A percentile compares a stretch with the other conserved stretches of the same genome.
Conservation (phyloP, 2,888 invertebrate species). For the Chymomyza fuscimana region DNA sequence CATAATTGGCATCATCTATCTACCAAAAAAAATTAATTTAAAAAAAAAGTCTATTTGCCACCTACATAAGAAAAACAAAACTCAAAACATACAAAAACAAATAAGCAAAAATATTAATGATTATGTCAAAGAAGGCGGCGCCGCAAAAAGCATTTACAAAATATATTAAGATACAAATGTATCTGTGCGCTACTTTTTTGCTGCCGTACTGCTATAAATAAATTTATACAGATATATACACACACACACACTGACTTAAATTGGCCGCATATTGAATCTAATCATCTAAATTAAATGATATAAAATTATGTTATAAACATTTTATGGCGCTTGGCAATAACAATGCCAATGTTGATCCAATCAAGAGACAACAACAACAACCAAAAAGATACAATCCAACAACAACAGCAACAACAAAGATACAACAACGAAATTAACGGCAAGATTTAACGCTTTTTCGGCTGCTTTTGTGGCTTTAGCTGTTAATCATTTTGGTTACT, state of each 20-base stretch:
- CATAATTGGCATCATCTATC: too few relatives aligned
- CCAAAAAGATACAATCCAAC: conserved; percentile 19
- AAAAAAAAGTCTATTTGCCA: too few relatives aligned
- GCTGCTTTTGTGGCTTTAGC: conserved; percentile 43
- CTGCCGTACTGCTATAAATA: conserved; percentile 40
- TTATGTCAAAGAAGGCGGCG: too few relatives aligned
- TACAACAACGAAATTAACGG: neutral
- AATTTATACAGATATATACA: conserved; percentile 15
- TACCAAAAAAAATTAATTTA: too few relatives aligned
- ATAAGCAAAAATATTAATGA: too few relatives aligned
- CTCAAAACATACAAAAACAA: too few relatives aligned
- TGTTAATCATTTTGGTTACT: conserved; percentile 66
- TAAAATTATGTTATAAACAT: conserved; percentile 68
- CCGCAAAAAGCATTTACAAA: conserved; percentile 36
- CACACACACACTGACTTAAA: neutral
- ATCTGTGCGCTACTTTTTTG: conserved; percentile 45
- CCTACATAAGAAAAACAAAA: too few relatives aligned
- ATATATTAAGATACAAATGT: conserved; percentile 56
- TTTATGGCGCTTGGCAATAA: conserved; percentile 45
- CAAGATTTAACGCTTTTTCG: conserved; percentile 44
- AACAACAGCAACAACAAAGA: conserved; percentile 21
- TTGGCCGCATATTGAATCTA: conserved; percentile 61
- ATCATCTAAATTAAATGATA: conserved; percentile 69
- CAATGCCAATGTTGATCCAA: conserved; percentile 11
- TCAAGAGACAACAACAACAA: conserved; percentile 8